Percentiles rank a stretch among this genome's conserved stretches.
These are phyloP conservation scores for Thaleichthys pacificus DNA, from an alignment of 2,797 vertebrate species.

Conservation along the genomic window DNA sequence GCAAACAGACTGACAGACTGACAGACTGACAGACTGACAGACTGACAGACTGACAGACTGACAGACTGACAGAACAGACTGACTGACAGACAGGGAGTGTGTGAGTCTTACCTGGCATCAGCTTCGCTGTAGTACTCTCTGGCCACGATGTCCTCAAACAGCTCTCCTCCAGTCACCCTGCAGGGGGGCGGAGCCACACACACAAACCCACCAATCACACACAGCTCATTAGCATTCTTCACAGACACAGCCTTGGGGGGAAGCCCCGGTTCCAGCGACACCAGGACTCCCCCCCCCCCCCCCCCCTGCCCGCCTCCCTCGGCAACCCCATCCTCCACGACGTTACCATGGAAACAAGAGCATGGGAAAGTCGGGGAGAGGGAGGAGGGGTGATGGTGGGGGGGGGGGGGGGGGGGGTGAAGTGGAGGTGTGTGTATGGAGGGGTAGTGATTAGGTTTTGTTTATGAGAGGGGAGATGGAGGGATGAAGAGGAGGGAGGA, in stretches of 20 bases:
- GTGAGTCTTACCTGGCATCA: constrained; percentile 90
- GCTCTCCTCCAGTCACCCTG: constrained; percentile 96
- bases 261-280: constrained; percentile 5
- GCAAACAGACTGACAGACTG: constrained; percentile 14
- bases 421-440: background rate
- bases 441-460: too few species aligned
- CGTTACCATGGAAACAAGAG: constrained; percentile 67
- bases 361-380: background rate
- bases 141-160: constrained; percentile 98
- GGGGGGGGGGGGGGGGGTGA: background rate
- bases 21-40: background rate
- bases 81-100: constrained; percentile 3
- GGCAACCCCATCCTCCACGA: constrained; percentile 19
- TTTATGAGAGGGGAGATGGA: background rate
- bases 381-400: background rate
- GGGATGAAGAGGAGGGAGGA: constrained; percentile 36
- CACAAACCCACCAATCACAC: constrained; percentile 13
- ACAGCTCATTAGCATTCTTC: constrained; percentile 1
- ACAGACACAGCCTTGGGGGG: background rate
- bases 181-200: background rate
- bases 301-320: constrained; percentile 14
- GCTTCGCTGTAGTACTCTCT: constrained; percentile 98
- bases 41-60: constrained; percentile 10
- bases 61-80: background rate
- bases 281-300: constrained; percentile 13